A percentile compares a stretch with the other conserved stretches of the same genome.
These are phyloP conservation scores for Odocoileus hemionus DNA, from an alignment of 2,113 vertebrate species.

Conservation along the genomic window DNA sequence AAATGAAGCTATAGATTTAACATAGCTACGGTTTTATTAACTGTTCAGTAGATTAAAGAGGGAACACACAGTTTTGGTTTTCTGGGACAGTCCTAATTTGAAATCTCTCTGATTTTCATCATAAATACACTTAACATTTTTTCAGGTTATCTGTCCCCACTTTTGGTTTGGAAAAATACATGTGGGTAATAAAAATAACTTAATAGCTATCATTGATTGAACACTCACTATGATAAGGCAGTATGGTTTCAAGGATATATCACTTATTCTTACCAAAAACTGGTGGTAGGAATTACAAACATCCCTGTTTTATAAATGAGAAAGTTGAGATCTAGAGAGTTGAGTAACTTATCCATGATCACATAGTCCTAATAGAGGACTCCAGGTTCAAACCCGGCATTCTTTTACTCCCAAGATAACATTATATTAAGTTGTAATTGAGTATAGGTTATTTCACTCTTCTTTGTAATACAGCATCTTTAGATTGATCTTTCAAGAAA, in stretches of 20 bases:
- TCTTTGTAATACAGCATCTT: not conserved
- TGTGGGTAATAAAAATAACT: not conserved
- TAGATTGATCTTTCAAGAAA: slow-evolving; percentile 5
- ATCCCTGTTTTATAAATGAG: slow-evolving; percentile 1
- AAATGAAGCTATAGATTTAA: not conserved
- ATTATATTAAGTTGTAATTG: slow-evolving; percentile 20
- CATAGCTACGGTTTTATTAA: not conserved
- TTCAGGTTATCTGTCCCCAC: not conserved
- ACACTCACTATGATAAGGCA: not conserved
- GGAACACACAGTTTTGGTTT: not conserved
- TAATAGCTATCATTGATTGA: not conserved
- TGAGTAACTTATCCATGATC: not conserved
- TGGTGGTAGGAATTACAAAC: not conserved
- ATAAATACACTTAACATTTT: not conserved
- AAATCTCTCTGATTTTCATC: slow-evolving; percentile 13
- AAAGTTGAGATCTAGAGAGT: slow-evolving; percentile 3
- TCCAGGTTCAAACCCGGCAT: not conserved
- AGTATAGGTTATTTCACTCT: not conserved
- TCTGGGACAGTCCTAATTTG: not conserved
- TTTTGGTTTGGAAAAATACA: slow-evolving; percentile 14
- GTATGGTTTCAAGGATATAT: not conserved
- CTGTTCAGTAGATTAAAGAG: slow-evolving; percentile 22
- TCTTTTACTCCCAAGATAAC: not conserved
- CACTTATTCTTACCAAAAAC: not conserved
- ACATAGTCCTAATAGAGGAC: not conserved